These are phyloP conservation scores for Agrypnia vestita DNA, from an alignment of 1,140 invertebrate genomes.

Conservation along the genomic window DNA sequence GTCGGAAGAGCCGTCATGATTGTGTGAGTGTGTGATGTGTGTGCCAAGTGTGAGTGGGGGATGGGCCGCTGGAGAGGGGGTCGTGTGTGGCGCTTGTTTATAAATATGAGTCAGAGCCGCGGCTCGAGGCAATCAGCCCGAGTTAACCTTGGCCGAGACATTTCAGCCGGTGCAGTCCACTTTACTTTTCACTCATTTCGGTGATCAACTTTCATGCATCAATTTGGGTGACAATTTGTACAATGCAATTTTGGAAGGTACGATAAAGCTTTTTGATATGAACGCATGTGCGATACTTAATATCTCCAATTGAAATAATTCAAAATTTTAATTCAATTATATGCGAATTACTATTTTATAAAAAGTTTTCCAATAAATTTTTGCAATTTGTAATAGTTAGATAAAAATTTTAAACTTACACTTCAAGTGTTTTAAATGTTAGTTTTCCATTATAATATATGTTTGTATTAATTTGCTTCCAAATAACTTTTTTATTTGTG, in stretches of 20 bases:
- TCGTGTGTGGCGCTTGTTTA: neutral
- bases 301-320: neutral
- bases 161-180: neutral
- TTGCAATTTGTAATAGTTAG: no score
- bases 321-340: no score
- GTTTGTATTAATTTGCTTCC: no score
- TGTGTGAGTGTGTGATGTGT: no score
- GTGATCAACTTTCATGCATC: neutral
- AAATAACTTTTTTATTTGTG: no score
- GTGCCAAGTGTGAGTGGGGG: neutral
- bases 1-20: no score
- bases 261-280: neutral
- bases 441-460: no score
- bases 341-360: no score
- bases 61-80: neutral
- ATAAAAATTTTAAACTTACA: no score
- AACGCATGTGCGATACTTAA: neutral
- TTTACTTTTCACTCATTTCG: neutral
- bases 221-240: slow-evolving; percentile 8
- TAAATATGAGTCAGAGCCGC: neutral
- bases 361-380: no score
- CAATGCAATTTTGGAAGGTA: slow-evolving; percentile 16
- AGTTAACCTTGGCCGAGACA: slow-evolving; percentile 41
- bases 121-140: slow-evolving; percentile 20
- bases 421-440: no score